Conservation (phyloP, 2,888 invertebrate species). For the Cremastinae sp. region DNA sequence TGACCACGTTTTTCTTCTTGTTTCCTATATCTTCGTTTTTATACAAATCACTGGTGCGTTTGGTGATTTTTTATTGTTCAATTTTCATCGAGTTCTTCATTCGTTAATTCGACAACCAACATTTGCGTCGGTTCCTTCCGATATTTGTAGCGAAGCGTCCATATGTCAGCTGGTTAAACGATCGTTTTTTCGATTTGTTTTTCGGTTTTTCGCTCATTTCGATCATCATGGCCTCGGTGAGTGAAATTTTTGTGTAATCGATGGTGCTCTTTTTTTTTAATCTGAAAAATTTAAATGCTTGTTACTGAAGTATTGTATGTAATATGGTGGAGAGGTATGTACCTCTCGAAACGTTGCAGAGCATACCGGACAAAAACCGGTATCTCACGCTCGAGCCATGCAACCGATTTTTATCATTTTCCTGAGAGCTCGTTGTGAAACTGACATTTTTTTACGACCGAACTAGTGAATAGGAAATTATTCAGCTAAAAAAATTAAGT, state of each 20-base stretch:
- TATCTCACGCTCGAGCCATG: conserved; percentile 61
- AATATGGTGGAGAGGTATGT: background rate
- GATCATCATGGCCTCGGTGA: too few species aligned
- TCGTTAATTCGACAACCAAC: background rate
- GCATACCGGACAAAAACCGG: conserved; percentile 61
- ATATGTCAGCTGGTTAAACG: conserved; percentile 11
- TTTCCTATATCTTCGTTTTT: conserved; percentile 24
- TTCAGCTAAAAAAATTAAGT: too few species aligned
- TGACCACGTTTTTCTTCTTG: conserved; percentile 40
- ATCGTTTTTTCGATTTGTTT: too few species aligned
- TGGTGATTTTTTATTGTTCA: background rate
- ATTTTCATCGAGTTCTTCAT: too few species aligned
- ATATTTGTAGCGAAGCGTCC: conserved; percentile 25
- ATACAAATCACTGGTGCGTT: background rate
- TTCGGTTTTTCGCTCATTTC: too few species aligned
- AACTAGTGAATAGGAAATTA: background rate
- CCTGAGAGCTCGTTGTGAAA: background rate
- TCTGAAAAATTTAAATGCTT: too few species aligned
- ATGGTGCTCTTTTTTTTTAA: too few species aligned
- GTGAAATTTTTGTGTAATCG: too few species aligned
- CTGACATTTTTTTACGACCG: background rate
- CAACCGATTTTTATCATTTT: too few species aligned
- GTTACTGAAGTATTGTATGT: too few species aligned
- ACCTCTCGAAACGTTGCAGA: conserved; percentile 42
- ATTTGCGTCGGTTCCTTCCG: background rate